A percentile compares a stretch with the other conserved stretches of the same genome.
phyloP scores from a whole-genome alignment of 2,113 vertebrate species.

The Eulemur macaco region DNA sequence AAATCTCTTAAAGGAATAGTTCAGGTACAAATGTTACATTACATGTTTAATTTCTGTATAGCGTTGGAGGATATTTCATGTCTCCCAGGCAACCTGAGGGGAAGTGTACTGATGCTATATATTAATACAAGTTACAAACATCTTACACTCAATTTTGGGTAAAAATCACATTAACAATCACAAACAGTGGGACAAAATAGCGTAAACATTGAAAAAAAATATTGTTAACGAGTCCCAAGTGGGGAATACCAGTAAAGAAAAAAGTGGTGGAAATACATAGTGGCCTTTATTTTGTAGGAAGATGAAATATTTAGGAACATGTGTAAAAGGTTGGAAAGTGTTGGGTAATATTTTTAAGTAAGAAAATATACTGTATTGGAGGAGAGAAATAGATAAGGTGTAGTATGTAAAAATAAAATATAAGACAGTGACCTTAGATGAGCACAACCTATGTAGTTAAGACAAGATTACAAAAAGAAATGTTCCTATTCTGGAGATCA shows the following conservation, averaged over 20 bases:
- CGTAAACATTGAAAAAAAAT: background rate
- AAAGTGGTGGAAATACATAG: background rate
- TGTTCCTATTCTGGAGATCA: background rate
- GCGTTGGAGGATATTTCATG: background rate
- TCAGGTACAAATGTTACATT: background rate
- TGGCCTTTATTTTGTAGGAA: background rate
- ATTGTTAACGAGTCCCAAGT: background rate
- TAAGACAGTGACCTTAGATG: background rate
- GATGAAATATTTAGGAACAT: conserved; percentile 32
- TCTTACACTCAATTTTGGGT: background rate
- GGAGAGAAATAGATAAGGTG: background rate
- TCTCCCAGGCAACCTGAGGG: background rate
- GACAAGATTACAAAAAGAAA: background rate
- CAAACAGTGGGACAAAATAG: background rate
- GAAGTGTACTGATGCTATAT: background rate
- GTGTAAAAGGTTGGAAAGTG: background rate
- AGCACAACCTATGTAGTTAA: background rate
- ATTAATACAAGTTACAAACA: background rate
- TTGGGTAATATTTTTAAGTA: background rate
- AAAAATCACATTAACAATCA: background rate
- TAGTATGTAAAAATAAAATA: conserved; percentile 24
- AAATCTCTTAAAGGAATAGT: background rate
- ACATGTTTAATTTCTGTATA: background rate
- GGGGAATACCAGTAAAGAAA: background rate
- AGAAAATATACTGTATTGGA: background rate